phyloP scores from a whole-genome alignment of 2,797 vertebrate species.

The Crypturellus tataupa region DNA sequence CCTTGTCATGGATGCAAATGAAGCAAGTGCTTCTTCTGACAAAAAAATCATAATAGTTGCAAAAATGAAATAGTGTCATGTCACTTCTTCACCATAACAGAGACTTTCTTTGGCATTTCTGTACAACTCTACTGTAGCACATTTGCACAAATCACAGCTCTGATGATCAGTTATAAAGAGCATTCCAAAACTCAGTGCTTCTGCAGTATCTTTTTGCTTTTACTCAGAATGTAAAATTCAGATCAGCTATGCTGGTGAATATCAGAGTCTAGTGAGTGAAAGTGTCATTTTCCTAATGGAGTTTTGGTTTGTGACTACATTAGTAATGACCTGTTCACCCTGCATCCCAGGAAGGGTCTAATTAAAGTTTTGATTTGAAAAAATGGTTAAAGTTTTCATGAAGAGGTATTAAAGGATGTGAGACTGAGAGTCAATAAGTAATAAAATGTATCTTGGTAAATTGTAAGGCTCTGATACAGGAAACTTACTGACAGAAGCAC shows the following conservation, averaged over 20 bases:
- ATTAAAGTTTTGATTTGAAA: conserved; percentile 49
- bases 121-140: background rate
- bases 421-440: background rate
- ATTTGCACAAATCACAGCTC: background rate
- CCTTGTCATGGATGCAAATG: background rate
- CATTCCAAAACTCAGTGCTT: background rate
- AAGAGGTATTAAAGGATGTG: background rate
- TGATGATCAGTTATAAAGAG: background rate
- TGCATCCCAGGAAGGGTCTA: background rate
- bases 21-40: background rate
- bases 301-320: conserved; percentile 34
- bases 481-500: background rate
- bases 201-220: background rate
- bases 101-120: background rate
- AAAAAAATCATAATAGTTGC: background rate
- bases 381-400: conserved; percentile 39
- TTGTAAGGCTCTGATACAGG: background rate
- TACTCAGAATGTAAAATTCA: background rate
- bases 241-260: background rate
- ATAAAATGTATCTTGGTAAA: background rate
- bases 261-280: conserved; percentile 3
- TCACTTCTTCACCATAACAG: background rate
- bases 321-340: conserved; percentile 41
- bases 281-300: conserved; percentile 37
- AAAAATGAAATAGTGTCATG: background rate